Percentiles rank a stretch among this genome's conserved stretches.
Evolutionary conservation across 1,140 invertebrate species (phyloP).

Genomic region (Reticulitermes speratus): DNA sequence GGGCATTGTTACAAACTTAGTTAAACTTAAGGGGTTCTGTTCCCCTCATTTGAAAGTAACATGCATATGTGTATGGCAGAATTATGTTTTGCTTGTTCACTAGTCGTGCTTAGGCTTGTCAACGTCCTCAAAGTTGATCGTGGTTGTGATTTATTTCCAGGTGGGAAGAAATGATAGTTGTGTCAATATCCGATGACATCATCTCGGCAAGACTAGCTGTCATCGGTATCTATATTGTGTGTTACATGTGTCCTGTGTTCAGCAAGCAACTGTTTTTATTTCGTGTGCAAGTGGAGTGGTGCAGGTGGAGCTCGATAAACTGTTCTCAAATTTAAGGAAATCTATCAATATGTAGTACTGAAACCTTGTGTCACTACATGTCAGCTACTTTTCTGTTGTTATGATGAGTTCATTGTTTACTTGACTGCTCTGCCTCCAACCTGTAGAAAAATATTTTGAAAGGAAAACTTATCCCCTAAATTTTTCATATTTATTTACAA

Average conservation of each 20-base stretch:
- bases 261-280: background rate
- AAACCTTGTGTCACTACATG: too few relatives aligned
- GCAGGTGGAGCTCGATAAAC: background rate
- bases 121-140: background rate
- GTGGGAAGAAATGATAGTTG: constrained; percentile 14
- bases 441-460: background rate
- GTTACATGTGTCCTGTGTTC: background rate
- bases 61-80: too few relatives aligned
- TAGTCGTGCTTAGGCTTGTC: too few relatives aligned
- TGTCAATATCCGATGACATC: background rate
- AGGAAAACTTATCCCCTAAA: background rate
- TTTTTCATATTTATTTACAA: background rate
- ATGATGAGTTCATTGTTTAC: background rate
- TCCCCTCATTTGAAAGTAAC: too few relatives aligned
- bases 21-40: too few relatives aligned
- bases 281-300: background rate
- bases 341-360: background rate
- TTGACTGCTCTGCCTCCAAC: background rate
- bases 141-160: background rate
- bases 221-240: background rate
- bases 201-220: constrained; percentile 14
- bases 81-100: too few relatives aligned
- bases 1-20: too few relatives aligned
- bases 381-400: too few relatives aligned
- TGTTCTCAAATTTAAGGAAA: background rate